Conservation (phyloP, 2,113 vertebrate genomes). For the Calyptomena viridis region DNA sequence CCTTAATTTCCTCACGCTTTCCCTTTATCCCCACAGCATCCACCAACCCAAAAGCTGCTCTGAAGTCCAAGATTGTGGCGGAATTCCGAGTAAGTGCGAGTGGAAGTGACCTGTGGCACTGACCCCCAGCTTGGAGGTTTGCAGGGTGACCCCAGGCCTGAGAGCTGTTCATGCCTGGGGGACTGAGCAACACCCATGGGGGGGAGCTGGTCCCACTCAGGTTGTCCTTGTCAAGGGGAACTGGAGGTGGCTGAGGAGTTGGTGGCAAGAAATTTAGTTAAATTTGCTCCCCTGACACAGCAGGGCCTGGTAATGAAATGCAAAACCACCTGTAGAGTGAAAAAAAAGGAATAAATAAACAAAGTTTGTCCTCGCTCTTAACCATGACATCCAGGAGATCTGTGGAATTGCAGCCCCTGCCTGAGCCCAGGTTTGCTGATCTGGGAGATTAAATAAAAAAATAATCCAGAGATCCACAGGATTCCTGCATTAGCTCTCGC, state of each 20-base stretch:
- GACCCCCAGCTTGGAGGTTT: neutral
- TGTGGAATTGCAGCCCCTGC: neutral
- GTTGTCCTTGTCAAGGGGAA: neutral
- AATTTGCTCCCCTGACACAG: neutral
- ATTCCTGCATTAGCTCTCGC: neutral
- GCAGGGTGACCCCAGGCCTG: neutral
- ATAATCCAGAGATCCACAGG: accelerated
- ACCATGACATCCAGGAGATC: too few relatives aligned
- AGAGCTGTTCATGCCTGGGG: neutral
- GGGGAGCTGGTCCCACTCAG: neutral
- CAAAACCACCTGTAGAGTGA: neutral
- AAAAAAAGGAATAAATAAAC: neutral
- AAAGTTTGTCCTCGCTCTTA: neutral
- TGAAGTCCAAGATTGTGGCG: conserved; percentile 96
- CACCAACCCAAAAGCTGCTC: conserved; percentile 84
- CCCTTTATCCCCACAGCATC: conserved; percentile 72
- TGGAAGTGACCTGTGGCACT: neutral
- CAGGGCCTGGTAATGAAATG: accelerated
- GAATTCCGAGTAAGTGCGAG: conserved; percentile 90
- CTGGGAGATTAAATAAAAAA: neutral
- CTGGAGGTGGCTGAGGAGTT: neutral
- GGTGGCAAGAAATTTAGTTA: neutral
- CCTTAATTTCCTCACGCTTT: neutral
- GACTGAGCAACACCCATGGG: accelerated
- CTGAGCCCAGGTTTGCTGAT: neutral